phyloP scores from a whole-genome alignment of 1,140 invertebrate genomes.

The Rhopalosiphum maidis region DNA sequence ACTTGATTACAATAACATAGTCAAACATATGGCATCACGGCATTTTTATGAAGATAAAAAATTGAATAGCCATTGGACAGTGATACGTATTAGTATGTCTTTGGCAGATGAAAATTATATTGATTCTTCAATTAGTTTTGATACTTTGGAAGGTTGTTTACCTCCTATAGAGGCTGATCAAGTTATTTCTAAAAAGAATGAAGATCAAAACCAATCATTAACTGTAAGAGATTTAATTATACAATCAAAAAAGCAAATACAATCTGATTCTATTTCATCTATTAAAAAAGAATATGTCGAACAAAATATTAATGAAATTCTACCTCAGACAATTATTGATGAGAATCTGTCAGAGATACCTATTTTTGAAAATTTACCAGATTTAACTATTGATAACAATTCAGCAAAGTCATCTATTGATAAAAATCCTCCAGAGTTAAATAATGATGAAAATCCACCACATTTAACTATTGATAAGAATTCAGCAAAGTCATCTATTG shows the following conservation, averaged over 20 bases:
- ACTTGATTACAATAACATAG: constrained; percentile 21
- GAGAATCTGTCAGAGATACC: background rate
- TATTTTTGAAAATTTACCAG: background rate
- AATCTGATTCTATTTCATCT: background rate
- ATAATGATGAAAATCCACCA: no score
- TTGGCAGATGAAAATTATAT: background rate
- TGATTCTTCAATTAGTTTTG: background rate
- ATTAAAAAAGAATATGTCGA: background rate
- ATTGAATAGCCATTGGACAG: constrained; percentile 29
- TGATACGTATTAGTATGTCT: constrained; percentile 34
- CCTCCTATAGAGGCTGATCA: background rate
- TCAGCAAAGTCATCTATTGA: background rate
- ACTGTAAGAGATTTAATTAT: background rate
- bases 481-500: background rate
- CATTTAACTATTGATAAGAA: background rate
- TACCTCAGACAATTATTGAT: no score
- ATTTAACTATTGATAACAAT: background rate
- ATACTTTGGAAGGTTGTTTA: constrained; percentile 21
- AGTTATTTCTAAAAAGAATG: background rate
- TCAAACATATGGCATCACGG: background rate
- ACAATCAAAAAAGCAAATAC: background rate
- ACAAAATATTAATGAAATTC: background rate
- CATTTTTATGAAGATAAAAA: constrained; percentile 49
- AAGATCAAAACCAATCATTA: background rate
- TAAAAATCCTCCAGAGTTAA: background rate